Base-by-base conservation (phyloP, 1,140 invertebrate genomes). In the Drosophila kikkawai region DNA sequence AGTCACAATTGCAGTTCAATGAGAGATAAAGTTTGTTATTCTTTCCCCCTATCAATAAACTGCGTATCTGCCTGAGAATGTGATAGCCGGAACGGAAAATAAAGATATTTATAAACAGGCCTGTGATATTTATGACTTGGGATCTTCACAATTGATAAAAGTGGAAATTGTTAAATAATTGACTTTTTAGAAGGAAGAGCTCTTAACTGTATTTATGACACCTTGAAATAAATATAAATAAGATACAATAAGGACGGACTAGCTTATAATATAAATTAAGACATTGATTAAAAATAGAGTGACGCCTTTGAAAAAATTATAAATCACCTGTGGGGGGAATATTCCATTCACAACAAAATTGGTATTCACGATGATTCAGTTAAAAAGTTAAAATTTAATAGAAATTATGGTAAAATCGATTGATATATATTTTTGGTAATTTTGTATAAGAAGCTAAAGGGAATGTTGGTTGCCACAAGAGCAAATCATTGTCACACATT, bases 21-120 rank as follows among this genome's bases (percentile, higher is more conserved):
- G 48, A 41, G 70, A 70, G 76, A 79, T 71, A 79, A 79, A 73
- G 67, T 22, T 48, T 48, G 19, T 48, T 50, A 29, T 70, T 22
- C 13, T 29, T 29, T 29, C 7, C 32, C 4, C 15, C 53, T 59
- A 73, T 73, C 69, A 70, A 15, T 42, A 17, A 67, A 53, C 12
- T n/a, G 19, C 64, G 47, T 68, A 66, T 44, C 17, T 50, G 17
- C 7, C 19, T 32, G 36, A 42, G 57, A 47, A 34, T 32, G 7
- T 47, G 47, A 71, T 56, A 57, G 19, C 51, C 42, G 66, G 11
- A 19, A 39, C 7, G 51, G 22, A 42, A 29, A 71, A 36, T 48
- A 69, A 57, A 59, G 19, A 71, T 56, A 73, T 55, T 60, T 77
- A 70, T 11, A 17, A 56, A 42, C n/a, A 22, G 37, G 9, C 29